Conservation (phyloP, 1,140 invertebrate species). For the Drosophila funebris region DNA sequence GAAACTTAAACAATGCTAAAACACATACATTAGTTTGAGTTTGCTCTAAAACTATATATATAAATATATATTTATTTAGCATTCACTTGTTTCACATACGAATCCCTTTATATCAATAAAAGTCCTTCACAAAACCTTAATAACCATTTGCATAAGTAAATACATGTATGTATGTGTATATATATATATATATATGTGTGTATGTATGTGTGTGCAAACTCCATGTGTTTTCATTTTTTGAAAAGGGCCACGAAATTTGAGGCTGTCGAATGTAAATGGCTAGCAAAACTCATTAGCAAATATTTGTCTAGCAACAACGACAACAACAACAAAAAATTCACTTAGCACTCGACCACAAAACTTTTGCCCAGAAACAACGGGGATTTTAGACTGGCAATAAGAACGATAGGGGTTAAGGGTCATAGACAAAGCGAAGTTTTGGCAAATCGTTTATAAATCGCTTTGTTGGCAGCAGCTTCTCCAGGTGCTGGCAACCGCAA, state of each 20-base stretch:
- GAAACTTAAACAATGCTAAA: neutral
- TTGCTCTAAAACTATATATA: neutral
- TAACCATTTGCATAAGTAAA: slow-evolving; percentile 23
- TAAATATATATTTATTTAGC: slow-evolving; percentile 2
- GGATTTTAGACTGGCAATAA: neutral
- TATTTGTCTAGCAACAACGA: slow-evolving; percentile 53
- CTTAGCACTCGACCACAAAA: slow-evolving; percentile 69
- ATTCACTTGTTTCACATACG: slow-evolving; percentile 9
- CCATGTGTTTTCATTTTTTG: slow-evolving; percentile 8
- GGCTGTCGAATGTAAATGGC: slow-evolving; percentile 50
- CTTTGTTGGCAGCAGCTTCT: slow-evolving; percentile 50
- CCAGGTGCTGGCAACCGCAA: slow-evolving; percentile 35
- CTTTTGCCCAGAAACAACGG: slow-evolving; percentile 21
- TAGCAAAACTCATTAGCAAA: slow-evolving; percentile 77
- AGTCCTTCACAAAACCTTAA: slow-evolving; percentile 14
- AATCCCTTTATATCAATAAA: slow-evolving; percentile 1
- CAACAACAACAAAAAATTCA: slow-evolving; percentile 47
- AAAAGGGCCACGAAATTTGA: slow-evolving; percentile 55
- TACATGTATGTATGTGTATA: slow-evolving; percentile 2
- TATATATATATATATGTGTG: neutral
- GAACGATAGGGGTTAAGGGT: neutral
- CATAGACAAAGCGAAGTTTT: slow-evolving; percentile 55
- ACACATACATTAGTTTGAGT: neutral
- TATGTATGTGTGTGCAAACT: neutral
- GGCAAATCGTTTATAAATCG: slow-evolving; percentile 79